These are phyloP conservation scores for Silurus meridionalis DNA, from an alignment of 2,113 vertebrate genomes.

Conservation along the genomic window DNA sequence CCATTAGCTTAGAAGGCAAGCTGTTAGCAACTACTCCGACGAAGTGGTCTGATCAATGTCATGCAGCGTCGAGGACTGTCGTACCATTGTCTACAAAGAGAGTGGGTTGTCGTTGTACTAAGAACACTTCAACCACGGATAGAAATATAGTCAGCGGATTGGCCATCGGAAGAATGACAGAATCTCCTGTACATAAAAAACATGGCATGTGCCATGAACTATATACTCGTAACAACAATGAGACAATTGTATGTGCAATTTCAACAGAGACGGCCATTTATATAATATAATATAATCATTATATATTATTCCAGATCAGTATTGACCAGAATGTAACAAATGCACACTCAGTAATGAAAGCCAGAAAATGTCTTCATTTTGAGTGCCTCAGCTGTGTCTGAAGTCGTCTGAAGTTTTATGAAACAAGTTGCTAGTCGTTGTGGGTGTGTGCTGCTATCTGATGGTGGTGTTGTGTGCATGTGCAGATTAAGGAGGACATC, in stretches of 20 bases:
- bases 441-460: background rate
- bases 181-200: background rate
- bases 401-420: background rate
- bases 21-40: conserved; percentile 37
- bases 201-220: conserved; percentile 26
- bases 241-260: background rate
- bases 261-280: background rate
- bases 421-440: background rate
- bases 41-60: conserved; percentile 45
- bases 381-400: background rate
- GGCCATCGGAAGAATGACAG: conserved; percentile 8
- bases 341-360: conserved; percentile 5
- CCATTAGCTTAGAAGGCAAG: conserved; percentile 22
- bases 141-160: background rate
- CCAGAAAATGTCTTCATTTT: conserved; percentile 6
- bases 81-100: background rate
- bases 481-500: conserved; percentile 84
- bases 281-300: too few relatives aligned
- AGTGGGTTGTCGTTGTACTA: background rate
- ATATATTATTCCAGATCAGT: conserved; percentile 8
- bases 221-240: conserved; percentile 39
- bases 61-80: conserved; percentile 31
- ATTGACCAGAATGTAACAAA: background rate
- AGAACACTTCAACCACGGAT: background rate
- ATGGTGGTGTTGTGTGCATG: conserved; percentile 34